Conservation (phyloP, 2,797 vertebrate genomes). For the Sebastes glaucus region DNA sequence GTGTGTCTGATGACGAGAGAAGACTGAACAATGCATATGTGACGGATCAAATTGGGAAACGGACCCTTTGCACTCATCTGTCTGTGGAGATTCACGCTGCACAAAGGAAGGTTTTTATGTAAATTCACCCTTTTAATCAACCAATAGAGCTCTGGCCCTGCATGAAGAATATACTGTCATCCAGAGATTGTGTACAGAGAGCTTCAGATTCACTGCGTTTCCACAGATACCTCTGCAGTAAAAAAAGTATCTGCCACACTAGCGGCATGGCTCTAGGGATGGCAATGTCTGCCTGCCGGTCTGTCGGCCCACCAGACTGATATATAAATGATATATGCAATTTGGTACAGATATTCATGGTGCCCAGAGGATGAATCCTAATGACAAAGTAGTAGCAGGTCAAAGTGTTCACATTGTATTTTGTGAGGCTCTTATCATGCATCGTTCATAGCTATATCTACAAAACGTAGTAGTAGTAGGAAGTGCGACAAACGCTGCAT, state of each 20-base stretch:
- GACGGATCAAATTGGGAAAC: conserved; percentile 22
- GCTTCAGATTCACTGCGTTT: background rate
- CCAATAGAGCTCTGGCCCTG: background rate
- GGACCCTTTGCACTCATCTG: conserved; percentile 19
- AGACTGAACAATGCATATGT: conserved; percentile 32
- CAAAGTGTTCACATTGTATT: background rate
- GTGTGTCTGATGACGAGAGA: conserved; percentile 8
- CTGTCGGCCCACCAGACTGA: background rate
- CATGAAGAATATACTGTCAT: background rate
- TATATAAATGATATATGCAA: too few relatives aligned
- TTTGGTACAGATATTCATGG: background rate
- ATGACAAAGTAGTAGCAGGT: background rate
- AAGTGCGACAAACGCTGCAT: too few relatives aligned
- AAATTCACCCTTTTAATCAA: conserved; percentile 30
- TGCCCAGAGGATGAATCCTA: background rate
- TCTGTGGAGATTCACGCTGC: background rate
- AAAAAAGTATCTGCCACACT: background rate
- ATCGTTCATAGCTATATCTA: too few relatives aligned
- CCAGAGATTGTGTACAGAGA: background rate
- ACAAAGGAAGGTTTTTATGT: background rate
- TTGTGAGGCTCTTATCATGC: too few relatives aligned
- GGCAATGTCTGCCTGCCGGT: too few relatives aligned
- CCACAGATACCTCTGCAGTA: background rate
- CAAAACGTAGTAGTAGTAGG: too few relatives aligned
- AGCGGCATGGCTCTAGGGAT: too few relatives aligned